phyloP scores from a whole-genome alignment of 1,140 invertebrate species.

The Drosophila takahashii region DNA sequence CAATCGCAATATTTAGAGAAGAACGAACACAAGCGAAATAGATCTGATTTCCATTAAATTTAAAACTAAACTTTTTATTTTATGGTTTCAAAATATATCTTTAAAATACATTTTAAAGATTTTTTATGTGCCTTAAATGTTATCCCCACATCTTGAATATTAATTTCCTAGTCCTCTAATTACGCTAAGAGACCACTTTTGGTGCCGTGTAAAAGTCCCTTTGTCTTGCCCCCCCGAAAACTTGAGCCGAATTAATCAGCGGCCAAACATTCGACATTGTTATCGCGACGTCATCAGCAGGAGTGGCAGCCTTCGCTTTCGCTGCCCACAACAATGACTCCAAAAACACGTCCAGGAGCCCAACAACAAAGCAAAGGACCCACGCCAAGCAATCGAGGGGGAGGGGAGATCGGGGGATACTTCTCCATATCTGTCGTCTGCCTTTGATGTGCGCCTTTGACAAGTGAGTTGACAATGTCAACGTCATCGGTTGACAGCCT shows the following conservation, averaged over 20 bases:
- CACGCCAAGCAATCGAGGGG: conserved; percentile 25
- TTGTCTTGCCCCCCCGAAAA: conserved; percentile 51
- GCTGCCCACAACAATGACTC: conserved; percentile 43
- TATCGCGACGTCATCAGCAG: conserved; percentile 73
- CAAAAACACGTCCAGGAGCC: conserved; percentile 35
- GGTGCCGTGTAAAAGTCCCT: conserved; percentile 49
- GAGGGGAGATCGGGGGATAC: conserved; percentile 40
- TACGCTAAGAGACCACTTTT: conserved; percentile 34
- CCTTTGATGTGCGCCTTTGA: conserved; percentile 83
- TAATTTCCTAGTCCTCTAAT: conserved; percentile 44
- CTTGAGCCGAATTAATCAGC: conserved; percentile 76
- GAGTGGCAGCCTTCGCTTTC: conserved; percentile 24
- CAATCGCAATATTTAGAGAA: no score
- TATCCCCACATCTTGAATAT: conserved; percentile 14
- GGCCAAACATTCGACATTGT: conserved; percentile 70
- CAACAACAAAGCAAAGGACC: conserved; percentile 69
- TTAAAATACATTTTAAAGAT: no score
- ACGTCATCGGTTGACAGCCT: conserved; percentile 83
- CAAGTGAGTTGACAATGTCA: conserved; percentile 84
- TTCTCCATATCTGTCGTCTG: conserved; percentile 81
- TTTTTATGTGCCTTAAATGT: neutral
- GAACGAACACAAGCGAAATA: no score
- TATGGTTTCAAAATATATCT: no score
- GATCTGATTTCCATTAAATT: no score
- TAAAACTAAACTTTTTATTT: no score